phyloP scores from a whole-genome alignment of 2,888 invertebrate species.

The Eubasilissa splendida region DNA sequence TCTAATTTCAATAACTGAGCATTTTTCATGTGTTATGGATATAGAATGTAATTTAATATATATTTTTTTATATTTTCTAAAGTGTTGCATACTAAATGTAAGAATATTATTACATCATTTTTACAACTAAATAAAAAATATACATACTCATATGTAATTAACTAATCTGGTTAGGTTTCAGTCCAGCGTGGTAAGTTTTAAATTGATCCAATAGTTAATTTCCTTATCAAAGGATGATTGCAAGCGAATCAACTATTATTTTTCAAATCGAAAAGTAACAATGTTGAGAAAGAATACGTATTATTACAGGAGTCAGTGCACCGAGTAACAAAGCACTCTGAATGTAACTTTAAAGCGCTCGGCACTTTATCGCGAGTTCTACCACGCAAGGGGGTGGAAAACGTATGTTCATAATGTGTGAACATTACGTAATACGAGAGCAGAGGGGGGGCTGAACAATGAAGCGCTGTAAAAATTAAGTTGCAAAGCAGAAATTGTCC shows the following conservation, averaged over 20 bases:
- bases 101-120: too few species aligned
- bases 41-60: too few species aligned
- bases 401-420: slow-evolving; percentile 46
- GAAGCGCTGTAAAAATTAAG: slow-evolving; percentile 48
- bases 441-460: slow-evolving; percentile 20
- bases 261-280: neutral
- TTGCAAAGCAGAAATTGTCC: slow-evolving; percentile 47
- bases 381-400: slow-evolving; percentile 7
- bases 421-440: slow-evolving; percentile 34
- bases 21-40: too few species aligned
- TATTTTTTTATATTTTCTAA: too few species aligned
- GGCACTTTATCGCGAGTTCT: slow-evolving; percentile 26
- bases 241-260: neutral
- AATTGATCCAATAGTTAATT: too few species aligned
- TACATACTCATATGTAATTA: too few species aligned
- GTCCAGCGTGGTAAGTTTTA: too few species aligned
- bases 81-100: too few species aligned
- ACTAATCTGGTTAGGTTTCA: too few species aligned
- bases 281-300: neutral
- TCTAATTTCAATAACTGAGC: too few species aligned
- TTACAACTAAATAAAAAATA: too few species aligned
- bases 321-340: slow-evolving; percentile 5
- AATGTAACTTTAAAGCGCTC: slow-evolving; percentile 14
- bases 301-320: neutral
- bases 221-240: neutral